Evolutionary conservation across 1,140 invertebrate species (phyloP).

Genomic region (Alviniconcha marisindica): DNA sequence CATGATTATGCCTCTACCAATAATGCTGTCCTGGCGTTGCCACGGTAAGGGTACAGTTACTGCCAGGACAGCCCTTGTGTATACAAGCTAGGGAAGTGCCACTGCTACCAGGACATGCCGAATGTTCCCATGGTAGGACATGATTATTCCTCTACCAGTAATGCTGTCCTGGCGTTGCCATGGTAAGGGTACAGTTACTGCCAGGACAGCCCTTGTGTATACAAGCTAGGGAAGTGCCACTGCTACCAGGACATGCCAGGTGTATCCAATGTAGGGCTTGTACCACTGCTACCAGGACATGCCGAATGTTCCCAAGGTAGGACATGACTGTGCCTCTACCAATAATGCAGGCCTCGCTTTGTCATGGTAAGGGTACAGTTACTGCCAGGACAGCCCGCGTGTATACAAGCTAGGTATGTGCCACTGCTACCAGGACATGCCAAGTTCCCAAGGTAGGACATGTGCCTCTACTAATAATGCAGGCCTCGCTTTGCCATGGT

Average conservation of each 20-base stretch:
- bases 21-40: not conserved
- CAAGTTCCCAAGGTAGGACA: slow-evolving; percentile 27
- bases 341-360: not conserved
- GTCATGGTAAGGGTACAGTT: not conserved
- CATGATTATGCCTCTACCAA: not conserved
- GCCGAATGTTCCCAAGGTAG: slow-evolving; percentile 22
- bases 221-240: slow-evolving; percentile 1
- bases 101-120: slow-evolving; percentile 18
- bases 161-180: not conserved
- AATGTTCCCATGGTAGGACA: slow-evolving; percentile 27
- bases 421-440: slow-evolving; percentile 20
- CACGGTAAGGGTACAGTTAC: not conserved
- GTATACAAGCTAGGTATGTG: not conserved
- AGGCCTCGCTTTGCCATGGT: not conserved
- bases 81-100: not conserved
- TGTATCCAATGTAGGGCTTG: not conserved
- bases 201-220: not conserved
- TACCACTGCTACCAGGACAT: slow-evolving; percentile 31
- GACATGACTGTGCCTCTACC: not conserved
- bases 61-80: not conserved
- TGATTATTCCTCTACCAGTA: not conserved
- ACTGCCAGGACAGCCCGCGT: not conserved
- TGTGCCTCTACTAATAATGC: not conserved
- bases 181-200: not conserved
- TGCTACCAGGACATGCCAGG: not conserved